Evolutionary conservation across 2,113 vertebrate genomes (phyloP), one percentile per base, ranked within the genome.

Genomic region (Oxyura jamaicensis): DNA sequence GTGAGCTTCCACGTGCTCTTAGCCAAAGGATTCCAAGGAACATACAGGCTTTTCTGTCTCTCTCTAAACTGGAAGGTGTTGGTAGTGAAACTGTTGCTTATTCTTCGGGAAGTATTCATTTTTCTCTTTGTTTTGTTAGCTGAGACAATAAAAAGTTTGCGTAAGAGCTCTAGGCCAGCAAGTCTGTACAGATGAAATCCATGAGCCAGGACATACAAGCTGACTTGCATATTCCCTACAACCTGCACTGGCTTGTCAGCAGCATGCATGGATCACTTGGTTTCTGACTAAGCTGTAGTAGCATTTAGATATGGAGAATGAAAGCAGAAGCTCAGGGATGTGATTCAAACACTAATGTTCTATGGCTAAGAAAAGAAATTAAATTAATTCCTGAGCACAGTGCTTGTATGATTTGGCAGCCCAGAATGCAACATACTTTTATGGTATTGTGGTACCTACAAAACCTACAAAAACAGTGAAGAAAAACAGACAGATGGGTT

Each of bases 261-360:
- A 92, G 13, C 0, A 1, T 73, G 78, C 65, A 88, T 0, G 20
- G 71, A 66, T 91, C 71, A 80, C 63, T 87, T 66, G 46, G 14
- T 83, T 90, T 91, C 86, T 94, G 87, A 74, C 53, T 85, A 71
- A 88, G 50, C 44, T 83, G 28, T 59, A 50, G n/a, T 44, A 90
- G 12, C 26, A 26, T 79, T 86, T 87, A 82, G 50, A n/a, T 74
- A 29, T 20, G 73, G 22, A 69, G 8, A 48, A 73, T 31, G 59
- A 91, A 90, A 85, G 48, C 62, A 93, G 66, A 79, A 92, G 19
- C 58, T 25, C 48, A 48, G 28, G 44, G 25, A 39, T 73, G 39
- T 80, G 42, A 81, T 66, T 77, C 36, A 67, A 79, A 25, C 15
- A 66, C 14, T 65, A 39, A 78, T 19, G 26, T 68, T 52, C 22